Evolutionary conservation across 30 jellyfish, hydroid and myxozoan genomes (phyloP).

Genomic region (Pelagia noctiluca): DNA sequence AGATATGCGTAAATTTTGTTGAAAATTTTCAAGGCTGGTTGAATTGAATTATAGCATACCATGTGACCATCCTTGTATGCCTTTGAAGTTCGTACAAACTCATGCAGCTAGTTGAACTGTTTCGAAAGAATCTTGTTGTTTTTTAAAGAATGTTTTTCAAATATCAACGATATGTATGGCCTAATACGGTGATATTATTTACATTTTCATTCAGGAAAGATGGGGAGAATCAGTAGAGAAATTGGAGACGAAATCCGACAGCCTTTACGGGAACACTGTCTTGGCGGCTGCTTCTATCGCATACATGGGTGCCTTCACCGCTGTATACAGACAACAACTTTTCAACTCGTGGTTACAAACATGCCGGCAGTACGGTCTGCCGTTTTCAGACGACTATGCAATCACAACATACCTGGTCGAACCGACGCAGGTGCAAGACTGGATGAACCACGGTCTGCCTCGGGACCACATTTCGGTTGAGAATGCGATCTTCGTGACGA

Average conservation of each 20-base stretch:
- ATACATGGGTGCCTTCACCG: slow-evolving; percentile 78
- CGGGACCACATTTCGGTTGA: slow-evolving; percentile 80
- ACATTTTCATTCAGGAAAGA: slow-evolving; percentile 54
- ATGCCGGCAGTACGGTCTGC: slow-evolving; percentile 40
- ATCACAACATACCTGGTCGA: slow-evolving; percentile 53
- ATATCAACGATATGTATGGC: background rate
- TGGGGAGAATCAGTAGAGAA: slow-evolving; percentile 76
- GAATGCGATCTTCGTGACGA: slow-evolving; percentile 77
- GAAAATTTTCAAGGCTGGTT: too few relatives aligned
- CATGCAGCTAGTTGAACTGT: too few relatives aligned
- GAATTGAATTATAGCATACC: too few relatives aligned
- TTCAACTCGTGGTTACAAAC: slow-evolving; percentile 44
- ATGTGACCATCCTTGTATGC: too few relatives aligned
- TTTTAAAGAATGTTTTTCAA: background rate
- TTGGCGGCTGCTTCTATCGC: slow-evolving; percentile 83
- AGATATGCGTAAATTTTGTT: too few relatives aligned
- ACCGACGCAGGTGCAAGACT: slow-evolving; percentile 73
- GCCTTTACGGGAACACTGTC: slow-evolving; percentile 67
- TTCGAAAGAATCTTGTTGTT: too few relatives aligned
- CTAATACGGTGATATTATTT: background rate
- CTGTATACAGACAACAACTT: slow-evolving; percentile 56
- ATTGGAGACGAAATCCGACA: slow-evolving; percentile 41
- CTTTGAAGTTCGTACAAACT: too few relatives aligned
- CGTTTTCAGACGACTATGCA: slow-evolving; percentile 51
- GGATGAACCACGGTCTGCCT: slow-evolving; percentile 89